phyloP scores from a whole-genome alignment of 92 coral and sea anemone genomes.

The Porites cylindrica region DNA sequence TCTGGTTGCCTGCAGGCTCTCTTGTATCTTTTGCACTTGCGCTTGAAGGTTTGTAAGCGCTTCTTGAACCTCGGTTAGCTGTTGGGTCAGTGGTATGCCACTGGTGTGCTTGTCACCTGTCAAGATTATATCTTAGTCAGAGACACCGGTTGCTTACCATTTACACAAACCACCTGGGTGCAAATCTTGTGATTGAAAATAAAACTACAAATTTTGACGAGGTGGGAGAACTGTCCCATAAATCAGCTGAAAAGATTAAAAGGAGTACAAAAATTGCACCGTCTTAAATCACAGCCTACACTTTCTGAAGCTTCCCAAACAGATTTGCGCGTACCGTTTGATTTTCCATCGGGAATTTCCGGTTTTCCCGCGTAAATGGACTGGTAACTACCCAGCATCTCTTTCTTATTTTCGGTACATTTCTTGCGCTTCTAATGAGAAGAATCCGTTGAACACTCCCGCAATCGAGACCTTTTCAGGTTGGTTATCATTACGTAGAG shows the following conservation, averaged over 20 bases:
- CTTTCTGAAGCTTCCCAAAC: too few relatives aligned
- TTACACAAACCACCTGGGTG: too few relatives aligned
- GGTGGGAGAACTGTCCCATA: too few relatives aligned
- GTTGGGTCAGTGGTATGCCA: slow-evolving; percentile 8
- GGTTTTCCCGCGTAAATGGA: too few relatives aligned
- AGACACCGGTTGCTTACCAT: background rate
- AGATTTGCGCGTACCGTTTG: too few relatives aligned
- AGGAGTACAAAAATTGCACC: background rate
- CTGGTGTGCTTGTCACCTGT: background rate
- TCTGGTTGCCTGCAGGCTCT: slow-evolving; percentile 4
- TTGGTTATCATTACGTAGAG: too few relatives aligned
- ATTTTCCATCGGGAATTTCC: too few relatives aligned
- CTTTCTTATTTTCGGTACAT: too few relatives aligned
- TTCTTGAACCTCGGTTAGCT: slow-evolving; percentile 43
- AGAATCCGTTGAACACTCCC: too few relatives aligned
- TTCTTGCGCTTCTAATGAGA: too few relatives aligned
- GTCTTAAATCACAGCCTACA: background rate
- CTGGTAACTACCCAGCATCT: too few relatives aligned
- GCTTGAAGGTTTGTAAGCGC: slow-evolving; percentile 36
- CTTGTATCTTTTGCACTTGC: slow-evolving; percentile 48
- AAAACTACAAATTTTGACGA: background rate
- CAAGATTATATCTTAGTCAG: background rate
- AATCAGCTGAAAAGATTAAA: background rate
- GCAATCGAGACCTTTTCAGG: too few relatives aligned
- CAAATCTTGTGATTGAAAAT: background rate